phyloP scores from a whole-genome alignment of 2,113 vertebrate species.

The Psephotus haematonotus region DNA sequence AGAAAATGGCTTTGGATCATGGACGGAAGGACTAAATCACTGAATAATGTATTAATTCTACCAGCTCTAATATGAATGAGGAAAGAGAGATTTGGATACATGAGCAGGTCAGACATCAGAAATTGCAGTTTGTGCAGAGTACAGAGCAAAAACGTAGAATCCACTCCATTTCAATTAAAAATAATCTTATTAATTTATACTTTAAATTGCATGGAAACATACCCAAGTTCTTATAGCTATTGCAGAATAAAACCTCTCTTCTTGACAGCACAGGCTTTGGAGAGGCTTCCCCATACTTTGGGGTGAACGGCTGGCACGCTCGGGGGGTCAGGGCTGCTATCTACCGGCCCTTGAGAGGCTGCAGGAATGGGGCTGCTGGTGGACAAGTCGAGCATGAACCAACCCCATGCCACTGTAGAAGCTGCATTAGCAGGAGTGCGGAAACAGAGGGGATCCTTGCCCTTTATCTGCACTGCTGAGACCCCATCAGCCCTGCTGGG shows the following conservation, averaged over 20 bases:
- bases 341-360: not conserved
- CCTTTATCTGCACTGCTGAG: not conserved
- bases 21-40: not conserved
- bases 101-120: not conserved
- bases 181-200: not conserved
- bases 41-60: slow-evolving; percentile 50
- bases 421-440: not conserved
- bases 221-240: not conserved
- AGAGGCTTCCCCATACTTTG: not conserved
- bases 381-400: not conserved
- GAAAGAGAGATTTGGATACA: not conserved
- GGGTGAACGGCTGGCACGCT: accelerated
- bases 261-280: not conserved
- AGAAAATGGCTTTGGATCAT: slow-evolving; percentile 29
- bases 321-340: not conserved
- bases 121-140: not conserved
- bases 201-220: not conserved
- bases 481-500: not conserved
- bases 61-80: not conserved
- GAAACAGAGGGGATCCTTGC: not conserved
- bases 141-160: not conserved
- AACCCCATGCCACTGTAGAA: not conserved
- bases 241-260: not conserved
- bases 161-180: slow-evolving; percentile 5
- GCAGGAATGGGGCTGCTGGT: not conserved